Evolutionary conservation across 2,888 invertebrate species (phyloP).

Genomic region (Ichneumoninae sp.): DNA sequence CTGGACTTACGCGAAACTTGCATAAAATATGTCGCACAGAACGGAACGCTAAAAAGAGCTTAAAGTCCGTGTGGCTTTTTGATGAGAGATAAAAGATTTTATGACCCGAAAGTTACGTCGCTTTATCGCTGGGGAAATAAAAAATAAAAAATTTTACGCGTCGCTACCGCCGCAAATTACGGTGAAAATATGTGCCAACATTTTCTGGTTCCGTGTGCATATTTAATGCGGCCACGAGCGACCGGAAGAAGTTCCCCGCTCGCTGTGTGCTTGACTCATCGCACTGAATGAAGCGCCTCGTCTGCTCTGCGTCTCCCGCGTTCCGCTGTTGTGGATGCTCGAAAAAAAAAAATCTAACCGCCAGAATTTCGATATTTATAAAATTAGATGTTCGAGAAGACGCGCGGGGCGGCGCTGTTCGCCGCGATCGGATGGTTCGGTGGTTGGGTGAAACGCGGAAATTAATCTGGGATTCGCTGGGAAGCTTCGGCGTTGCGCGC

Average conservation of each 20-base stretch:
- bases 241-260: neutral
- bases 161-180: no score
- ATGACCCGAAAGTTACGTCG: no score
- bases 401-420: constrained; percentile 17
- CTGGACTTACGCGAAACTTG: neutral
- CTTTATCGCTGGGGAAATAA: no score
- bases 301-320: constrained; percentile 8
- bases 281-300: constrained; percentile 53
- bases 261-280: neutral
- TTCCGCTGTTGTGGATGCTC: neutral
- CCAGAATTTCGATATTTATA: constrained; percentile 37
- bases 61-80: neutral
- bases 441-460: constrained; percentile 39
- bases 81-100: no score
- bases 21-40: neutral
- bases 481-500: constrained; percentile 22
- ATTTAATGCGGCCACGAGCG: no score
- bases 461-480: constrained; percentile 43
- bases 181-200: no score
- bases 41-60: neutral
- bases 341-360: neutral
- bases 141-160: no score
- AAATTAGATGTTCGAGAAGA: constrained; percentile 45
- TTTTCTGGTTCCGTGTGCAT: no score
- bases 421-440: constrained; percentile 28